Conservation (phyloP, 2,113 vertebrate species). For the Oncorhynchus masou region DNA sequence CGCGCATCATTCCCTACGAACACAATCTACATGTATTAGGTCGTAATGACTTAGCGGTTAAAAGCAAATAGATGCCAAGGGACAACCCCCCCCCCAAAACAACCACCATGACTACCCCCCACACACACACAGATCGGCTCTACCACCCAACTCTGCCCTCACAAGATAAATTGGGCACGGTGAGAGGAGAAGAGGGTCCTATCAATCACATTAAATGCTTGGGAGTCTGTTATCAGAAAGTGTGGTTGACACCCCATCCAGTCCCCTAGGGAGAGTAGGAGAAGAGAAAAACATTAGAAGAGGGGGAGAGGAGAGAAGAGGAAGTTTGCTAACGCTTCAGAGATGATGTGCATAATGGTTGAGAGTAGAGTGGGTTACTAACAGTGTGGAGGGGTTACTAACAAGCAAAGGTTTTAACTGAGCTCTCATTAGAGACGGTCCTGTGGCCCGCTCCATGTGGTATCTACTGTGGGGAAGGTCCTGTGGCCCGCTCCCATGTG, state of each 20-base stretch:
- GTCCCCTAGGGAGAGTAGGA: constrained; percentile 5
- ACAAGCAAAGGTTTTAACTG: constrained; percentile 24
- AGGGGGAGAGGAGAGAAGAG: not conserved
- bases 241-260: constrained; percentile 30
- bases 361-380: constrained; percentile 2
- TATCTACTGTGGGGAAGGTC: not conserved
- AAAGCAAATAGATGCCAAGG: constrained; percentile 97
- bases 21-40: constrained; percentile 96
- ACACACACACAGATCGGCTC: constrained; percentile 73
- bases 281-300: too few species aligned
- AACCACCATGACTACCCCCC: constrained; percentile 15
- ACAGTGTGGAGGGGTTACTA: too few species aligned
- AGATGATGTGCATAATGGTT: constrained; percentile 13
- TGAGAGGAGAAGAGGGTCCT: constrained; percentile 84
- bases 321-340: constrained; percentile 45
- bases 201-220: constrained; percentile 90
- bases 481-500: constrained; percentile 7
- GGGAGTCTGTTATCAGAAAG: constrained; percentile 86
- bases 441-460: constrained; percentile 2
- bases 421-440: constrained; percentile 36
- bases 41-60: constrained; percentile 97
- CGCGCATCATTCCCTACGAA: constrained; percentile 85
- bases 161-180: constrained; percentile 89
- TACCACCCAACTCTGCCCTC: constrained; percentile 84
- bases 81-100: constrained; percentile 59